Base-by-base conservation (phyloP, 2,888 invertebrate genomes). In the Leptinotarsa juncta region DNA sequence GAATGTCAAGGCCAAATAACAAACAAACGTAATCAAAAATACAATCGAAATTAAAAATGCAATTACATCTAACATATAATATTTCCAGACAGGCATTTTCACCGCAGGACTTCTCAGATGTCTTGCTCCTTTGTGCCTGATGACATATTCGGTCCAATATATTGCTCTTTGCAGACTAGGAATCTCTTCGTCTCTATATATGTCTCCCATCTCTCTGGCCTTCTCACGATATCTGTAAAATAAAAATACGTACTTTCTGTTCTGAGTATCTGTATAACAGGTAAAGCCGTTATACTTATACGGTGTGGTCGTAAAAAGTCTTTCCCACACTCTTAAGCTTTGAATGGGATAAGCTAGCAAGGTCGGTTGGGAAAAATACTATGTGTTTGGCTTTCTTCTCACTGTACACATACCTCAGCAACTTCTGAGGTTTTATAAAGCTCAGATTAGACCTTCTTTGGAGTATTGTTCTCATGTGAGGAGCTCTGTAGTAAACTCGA, bases 131-230 rank as follows among this genome's bases (percentile, higher is more conserved):
- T 79, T 82, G 57, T 84, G 77, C 55, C 83, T 78, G 12, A 86
- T 79, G 5, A 84, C 81, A 73, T 83, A 86, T 77, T 86, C 85
- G 5, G 82, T 83, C 83, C 84, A 84, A 82, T 84, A 84, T 10
- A 84, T 77, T 12, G 84, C 84, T 65, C 81, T 78, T 26, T 84
- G 81, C 20, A 85, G 70, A 23, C 83, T 80, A 12, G 79, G 75
- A 75, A 81, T 79, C n/a, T 85, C 84, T 70, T 82, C 78, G 55
- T 85, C 83, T 62, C 66, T 66, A 16, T 80, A 78, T 60, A 83
- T 79, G 26, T 79, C 75, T 3, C 79, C 76, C 67, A 79, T 72
- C 67, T 80, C 77, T 49, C 70, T 23, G 14, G 79, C 81, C 42
- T 76, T 81, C 42, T 78, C 66, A 18, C 71, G 49, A 66, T 82